phyloP scores from a whole-genome alignment of 1,140 invertebrate genomes.

The Diuraphis noxia region DNA sequence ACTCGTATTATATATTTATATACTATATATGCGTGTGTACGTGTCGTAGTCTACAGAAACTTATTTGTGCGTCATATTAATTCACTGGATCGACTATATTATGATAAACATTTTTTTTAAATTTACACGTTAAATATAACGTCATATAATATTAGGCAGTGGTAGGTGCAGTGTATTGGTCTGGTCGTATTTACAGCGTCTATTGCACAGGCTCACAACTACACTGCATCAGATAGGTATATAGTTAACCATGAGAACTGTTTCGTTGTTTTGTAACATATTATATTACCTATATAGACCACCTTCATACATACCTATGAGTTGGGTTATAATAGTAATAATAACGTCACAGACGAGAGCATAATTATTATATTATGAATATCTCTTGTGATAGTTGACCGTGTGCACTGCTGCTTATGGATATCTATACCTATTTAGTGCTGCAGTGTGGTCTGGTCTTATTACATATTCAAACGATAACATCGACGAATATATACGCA shows the following conservation, averaged over 20 bases:
- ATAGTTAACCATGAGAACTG: not conserved
- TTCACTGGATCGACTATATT: not conserved
- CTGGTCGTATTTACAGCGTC: not conserved
- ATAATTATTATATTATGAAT: not conserved
- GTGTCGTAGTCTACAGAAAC: not conserved
- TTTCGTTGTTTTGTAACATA: conserved; percentile 2
- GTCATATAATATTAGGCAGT: not conserved
- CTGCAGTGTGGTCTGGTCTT: not conserved
- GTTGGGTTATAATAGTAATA: not conserved
- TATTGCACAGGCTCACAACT: not conserved
- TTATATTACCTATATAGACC: not conserved
- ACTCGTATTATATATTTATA: too few relatives aligned
- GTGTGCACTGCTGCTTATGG: not conserved
- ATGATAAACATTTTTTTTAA: not conserved
- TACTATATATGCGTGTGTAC: not conserved
- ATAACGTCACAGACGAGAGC: not conserved
- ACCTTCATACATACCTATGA: not conserved
- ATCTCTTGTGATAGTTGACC: not conserved
- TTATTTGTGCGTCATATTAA: not conserved
- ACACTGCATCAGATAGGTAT: not conserved
- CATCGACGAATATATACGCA: not conserved
- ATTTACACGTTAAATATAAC: not conserved
- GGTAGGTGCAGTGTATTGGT: not conserved
- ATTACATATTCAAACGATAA: conserved; percentile 12
- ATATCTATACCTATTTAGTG: not conserved